A percentile compares a stretch with the other conserved stretches of the same genome.
These are phyloP conservation scores for Pseudobourletiella spinata DNA, from an alignment of 1,140 invertebrate genomes.

Conservation along the genomic window DNA sequence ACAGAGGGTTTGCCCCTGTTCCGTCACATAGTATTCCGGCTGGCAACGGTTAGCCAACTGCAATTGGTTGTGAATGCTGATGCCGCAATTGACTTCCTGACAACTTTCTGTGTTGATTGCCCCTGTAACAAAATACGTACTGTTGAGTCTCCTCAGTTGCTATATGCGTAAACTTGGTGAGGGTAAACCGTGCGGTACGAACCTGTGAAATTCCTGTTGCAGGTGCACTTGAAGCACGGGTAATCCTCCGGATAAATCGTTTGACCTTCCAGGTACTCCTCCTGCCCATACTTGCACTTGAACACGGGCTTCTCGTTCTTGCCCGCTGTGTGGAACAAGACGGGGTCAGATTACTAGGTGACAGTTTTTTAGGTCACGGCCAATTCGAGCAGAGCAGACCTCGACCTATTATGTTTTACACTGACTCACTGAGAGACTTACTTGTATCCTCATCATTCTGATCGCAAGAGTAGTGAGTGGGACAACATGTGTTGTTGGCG, in stretches of 20 bases:
- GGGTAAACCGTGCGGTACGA: neutral
- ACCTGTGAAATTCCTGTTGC: conserved; percentile 38
- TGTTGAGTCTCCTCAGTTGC: neutral
- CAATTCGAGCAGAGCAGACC: neutral
- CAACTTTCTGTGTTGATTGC: conserved; percentile 38
- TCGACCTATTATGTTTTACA: neutral
- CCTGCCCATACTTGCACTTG: conserved; percentile 43
- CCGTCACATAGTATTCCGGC: conserved; percentile 43
- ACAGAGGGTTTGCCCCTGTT: conserved; percentile 29
- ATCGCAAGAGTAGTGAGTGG: conserved; percentile 14
- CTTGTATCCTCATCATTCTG: neutral
- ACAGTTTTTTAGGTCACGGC: neutral
- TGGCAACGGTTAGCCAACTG: conserved; percentile 44
- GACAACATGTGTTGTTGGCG: conserved; percentile 6
- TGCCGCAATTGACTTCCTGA: conserved; percentile 45
- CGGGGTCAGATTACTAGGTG: neutral
- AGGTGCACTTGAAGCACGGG: conserved; percentile 45
- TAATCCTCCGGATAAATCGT: conserved; percentile 43
- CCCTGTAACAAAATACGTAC: conserved; percentile 36
- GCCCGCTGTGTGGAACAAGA: neutral
- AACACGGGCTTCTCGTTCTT: conserved; percentile 1
- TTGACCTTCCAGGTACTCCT: conserved; percentile 45
- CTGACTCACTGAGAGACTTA: neutral
- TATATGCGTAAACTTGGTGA: neutral
- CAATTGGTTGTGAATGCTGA: conserved; percentile 44